A percentile compares a stretch with the other conserved stretches of the same genome.
Evolutionary conservation across 1,140 invertebrate species (phyloP).

Genomic region (Drosophila sproati): DNA sequence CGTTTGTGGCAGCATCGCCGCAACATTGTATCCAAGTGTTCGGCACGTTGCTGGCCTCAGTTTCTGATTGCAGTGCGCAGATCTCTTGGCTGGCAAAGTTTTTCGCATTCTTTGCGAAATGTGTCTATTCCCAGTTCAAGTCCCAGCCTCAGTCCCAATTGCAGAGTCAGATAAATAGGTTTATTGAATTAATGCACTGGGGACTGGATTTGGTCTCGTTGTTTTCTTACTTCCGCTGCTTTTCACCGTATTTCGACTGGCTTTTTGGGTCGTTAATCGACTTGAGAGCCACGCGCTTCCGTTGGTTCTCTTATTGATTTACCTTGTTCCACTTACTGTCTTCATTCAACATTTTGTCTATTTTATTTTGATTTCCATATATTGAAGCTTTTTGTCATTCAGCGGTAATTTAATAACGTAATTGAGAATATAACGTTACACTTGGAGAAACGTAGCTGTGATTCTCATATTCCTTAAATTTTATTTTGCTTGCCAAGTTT

Average conservation of each 20-base stretch:
- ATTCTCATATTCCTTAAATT: no score
- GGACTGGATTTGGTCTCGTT: slow-evolving; percentile 12
- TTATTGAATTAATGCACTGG: slow-evolving; percentile 78
- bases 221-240: slow-evolving; percentile 23
- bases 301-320: slow-evolving; percentile 20
- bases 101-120: slow-evolving; percentile 73
- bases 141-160: slow-evolving; percentile 29
- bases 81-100: slow-evolving; percentile 65
- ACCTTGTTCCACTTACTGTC: slow-evolving; percentile 36
- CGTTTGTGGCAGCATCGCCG: slow-evolving; percentile 66
- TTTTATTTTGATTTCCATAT: neutral
- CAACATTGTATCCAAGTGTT: slow-evolving; percentile 54
- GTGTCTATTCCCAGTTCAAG: slow-evolving; percentile 34
- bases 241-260: slow-evolving; percentile 36
- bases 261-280: slow-evolving; percentile 49
- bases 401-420: neutral
- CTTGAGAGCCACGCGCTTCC: slow-evolving; percentile 33
- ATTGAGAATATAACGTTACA: no score
- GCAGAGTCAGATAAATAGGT: slow-evolving; percentile 72
- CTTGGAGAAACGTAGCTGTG: no score
- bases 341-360: neutral
- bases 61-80: slow-evolving; percentile 68
- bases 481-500: no score
- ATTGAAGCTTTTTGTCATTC: neutral
- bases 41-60: slow-evolving; percentile 14